Percentiles rank a stretch among this genome's conserved stretches.
These are phyloP conservation scores for Meandrusa payeni DNA, from an alignment of 2,888 invertebrate genomes.

Conservation along the genomic window DNA sequence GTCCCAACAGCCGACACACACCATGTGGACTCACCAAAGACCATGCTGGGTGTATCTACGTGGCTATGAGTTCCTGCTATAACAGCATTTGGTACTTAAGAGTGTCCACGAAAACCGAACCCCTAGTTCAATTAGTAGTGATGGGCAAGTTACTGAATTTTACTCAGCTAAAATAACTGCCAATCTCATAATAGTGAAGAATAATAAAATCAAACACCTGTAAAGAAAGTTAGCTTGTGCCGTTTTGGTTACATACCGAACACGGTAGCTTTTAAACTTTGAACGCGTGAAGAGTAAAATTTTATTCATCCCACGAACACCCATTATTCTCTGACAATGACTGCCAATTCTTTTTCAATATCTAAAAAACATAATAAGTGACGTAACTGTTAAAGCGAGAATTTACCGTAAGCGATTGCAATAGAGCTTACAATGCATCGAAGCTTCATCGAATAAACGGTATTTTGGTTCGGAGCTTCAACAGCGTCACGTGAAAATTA, in stretches of 20 bases:
- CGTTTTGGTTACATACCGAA: no score
- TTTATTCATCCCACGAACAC: constrained; percentile 68
- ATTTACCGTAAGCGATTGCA: constrained; percentile 25
- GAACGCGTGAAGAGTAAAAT: constrained; percentile 14
- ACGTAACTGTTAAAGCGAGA: constrained; percentile 13
- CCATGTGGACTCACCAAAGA: no score
- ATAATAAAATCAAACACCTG: no score
- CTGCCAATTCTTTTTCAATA: constrained; percentile 69
- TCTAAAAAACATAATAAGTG: constrained; percentile 26
- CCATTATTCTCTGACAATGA: constrained; percentile 79
- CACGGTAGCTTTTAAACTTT: constrained; percentile 22
- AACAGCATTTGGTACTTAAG: no score
- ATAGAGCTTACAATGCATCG: constrained; percentile 29
- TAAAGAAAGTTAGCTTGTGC: constrained; percentile 3
- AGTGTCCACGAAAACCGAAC: no score
- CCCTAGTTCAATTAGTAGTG: no score
- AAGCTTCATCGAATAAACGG: constrained; percentile 24
- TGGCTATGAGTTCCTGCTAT: no score
- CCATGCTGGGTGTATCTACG: no score
- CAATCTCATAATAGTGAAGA: no score
- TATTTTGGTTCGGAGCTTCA: constrained; percentile 31
- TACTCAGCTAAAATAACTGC: no score
- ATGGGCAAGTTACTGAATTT: no score
- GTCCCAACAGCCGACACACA: no score
- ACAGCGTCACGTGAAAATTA: constrained; percentile 72